These are phyloP conservation scores for Agrypnus murinus DNA, from an alignment of 2,888 invertebrate genomes.

Conservation along the genomic window DNA sequence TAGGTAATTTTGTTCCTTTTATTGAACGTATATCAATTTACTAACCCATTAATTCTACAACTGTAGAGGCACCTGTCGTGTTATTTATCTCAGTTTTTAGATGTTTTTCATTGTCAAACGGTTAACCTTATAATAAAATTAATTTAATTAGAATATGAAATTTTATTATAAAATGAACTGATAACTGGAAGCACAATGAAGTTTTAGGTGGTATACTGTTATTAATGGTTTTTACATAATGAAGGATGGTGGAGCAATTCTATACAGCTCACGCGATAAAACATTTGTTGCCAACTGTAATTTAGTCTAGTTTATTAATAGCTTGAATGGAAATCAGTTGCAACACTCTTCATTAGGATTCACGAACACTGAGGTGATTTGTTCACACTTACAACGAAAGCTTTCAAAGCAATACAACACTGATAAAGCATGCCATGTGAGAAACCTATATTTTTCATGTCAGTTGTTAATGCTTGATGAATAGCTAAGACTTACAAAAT, in stretches of 20 bases:
- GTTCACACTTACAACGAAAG: conserved; percentile 20
- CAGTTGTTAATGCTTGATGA: conserved; percentile 24
- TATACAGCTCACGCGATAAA: conserved; percentile 10
- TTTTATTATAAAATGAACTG: too few species aligned
- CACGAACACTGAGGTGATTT: conserved; percentile 16
- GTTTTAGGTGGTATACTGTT: too few species aligned
- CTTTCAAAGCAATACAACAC: conserved; percentile 18
- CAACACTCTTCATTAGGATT: conserved; percentile 18
- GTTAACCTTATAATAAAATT: too few species aligned
- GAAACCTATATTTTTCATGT: conserved; percentile 19
- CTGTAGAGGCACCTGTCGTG: conserved; percentile 1
- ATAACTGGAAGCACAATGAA: too few species aligned
- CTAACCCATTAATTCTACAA: conserved; percentile 3
- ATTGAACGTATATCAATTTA: conserved; percentile 30
- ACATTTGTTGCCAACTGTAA: conserved; percentile 8
- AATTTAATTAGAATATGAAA: too few species aligned
- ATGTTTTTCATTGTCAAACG: too few species aligned
- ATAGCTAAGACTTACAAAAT: conserved; percentile 19
- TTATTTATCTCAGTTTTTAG: too few species aligned
- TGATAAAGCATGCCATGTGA: conserved; percentile 5
- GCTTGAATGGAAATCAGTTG: conserved; percentile 21
- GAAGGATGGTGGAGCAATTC: too few species aligned
- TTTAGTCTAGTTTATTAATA: conserved; percentile 12
- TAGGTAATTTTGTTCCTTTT: conserved; percentile 29
- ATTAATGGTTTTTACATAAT: too few species aligned